A percentile compares a stretch with the other conserved stretches of the same genome.
These are phyloP conservation scores for Crotalus viridis DNA, from an alignment of 2,113 vertebrate genomes.

Conservation along the genomic window DNA sequence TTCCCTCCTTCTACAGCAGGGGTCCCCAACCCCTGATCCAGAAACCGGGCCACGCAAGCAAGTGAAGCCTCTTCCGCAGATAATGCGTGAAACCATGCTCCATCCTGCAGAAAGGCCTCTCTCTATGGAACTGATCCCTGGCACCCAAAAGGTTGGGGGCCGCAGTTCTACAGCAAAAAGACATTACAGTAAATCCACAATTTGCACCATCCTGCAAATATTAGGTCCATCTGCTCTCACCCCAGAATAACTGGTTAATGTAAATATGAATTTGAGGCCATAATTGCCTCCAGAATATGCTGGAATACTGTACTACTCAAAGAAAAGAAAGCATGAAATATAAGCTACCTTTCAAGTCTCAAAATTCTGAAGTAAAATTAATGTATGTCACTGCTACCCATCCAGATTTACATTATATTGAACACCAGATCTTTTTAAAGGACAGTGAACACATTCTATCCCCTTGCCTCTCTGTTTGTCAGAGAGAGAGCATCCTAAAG, in stretches of 20 bases:
- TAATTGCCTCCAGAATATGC: slow-evolving; percentile 45
- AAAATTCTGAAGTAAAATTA: slow-evolving; percentile 3
- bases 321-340: slow-evolving; percentile 54
- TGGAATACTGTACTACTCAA: not conserved
- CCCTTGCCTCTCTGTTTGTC: not conserved
- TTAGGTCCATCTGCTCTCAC: not conserved
- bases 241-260: slow-evolving; percentile 1
- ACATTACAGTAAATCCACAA: not conserved
- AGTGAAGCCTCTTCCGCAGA: too few relatives aligned
- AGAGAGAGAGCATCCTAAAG: not conserved
- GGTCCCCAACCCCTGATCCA: too few relatives aligned
- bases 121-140: too few relatives aligned
- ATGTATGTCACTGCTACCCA: not conserved
- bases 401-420: not conserved
- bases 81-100: too few relatives aligned
- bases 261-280: slow-evolving; percentile 12
- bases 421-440: not conserved
- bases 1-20: not conserved
- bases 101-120: too few relatives aligned
- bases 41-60: too few relatives aligned
- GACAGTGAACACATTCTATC: rapidly evolving
- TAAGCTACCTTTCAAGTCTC: slow-evolving; percentile 20
- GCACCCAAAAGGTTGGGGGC: too few relatives aligned
- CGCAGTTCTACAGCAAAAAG: not conserved
- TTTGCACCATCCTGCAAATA: slow-evolving; percentile 5